phyloP scores from a whole-genome alignment of 2,888 invertebrate genomes.

The Parnassius smintheus region DNA sequence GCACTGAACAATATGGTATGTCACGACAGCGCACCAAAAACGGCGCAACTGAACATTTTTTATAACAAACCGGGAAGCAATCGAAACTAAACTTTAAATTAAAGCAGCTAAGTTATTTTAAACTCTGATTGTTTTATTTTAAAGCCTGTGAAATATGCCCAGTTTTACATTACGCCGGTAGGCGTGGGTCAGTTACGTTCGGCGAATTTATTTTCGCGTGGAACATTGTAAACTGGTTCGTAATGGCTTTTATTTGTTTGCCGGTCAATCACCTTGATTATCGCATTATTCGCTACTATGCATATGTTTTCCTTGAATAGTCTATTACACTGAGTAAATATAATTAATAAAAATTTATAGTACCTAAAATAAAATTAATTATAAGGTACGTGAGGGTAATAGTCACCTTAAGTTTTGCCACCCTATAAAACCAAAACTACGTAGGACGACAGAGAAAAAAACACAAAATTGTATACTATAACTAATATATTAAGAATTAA shows the following conservation, averaged over 20 bases:
- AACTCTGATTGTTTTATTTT: conserved; percentile 32
- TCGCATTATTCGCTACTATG: background rate
- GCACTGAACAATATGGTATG: conserved; percentile 75
- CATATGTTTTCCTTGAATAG: no score
- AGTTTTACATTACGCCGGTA: conserved; percentile 67
- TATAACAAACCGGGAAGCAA: conserved; percentile 38
- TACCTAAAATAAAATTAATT: no score
- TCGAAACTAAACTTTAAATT: conserved; percentile 48
- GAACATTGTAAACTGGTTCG: conserved; percentile 52
- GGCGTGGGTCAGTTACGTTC: conserved; percentile 73
- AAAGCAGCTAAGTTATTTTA: conserved; percentile 49
- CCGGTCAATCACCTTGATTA: conserved; percentile 60
- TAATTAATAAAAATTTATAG: no score
- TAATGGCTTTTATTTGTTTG: conserved; percentile 37
- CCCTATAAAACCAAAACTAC: no score
- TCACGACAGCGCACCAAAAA: conserved; percentile 71
- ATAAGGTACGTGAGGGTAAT: no score
- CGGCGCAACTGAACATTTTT: conserved; percentile 55
- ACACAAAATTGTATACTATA: no score
- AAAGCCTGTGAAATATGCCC: conserved; percentile 70
- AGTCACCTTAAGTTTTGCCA: no score
- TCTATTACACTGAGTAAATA: no score
- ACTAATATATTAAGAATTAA: no score
- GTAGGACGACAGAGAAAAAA: no score
- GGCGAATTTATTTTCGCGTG: conserved; percentile 51